phyloP scores from a whole-genome alignment of 2,888 invertebrate genomes.

The Melanostoma scalare region DNA sequence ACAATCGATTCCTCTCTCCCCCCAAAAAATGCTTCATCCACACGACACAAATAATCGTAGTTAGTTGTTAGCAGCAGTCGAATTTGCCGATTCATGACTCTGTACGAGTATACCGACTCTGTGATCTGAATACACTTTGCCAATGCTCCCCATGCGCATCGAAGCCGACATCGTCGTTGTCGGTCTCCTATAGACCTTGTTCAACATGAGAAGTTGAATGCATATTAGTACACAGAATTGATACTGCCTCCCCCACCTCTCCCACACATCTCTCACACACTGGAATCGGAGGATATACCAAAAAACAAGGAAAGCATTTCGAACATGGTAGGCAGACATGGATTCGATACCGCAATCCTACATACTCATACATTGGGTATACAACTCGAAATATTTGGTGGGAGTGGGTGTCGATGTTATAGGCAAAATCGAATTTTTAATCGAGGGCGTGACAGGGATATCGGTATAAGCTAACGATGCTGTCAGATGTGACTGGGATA shows the following conservation, averaged over 20 bases:
- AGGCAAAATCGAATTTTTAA: conserved; percentile 57
- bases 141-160: conserved; percentile 29
- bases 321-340: conserved; percentile 47
- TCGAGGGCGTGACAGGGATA: conserved; percentile 53
- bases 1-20: background rate
- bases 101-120: background rate
- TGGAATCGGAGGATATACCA: background rate
- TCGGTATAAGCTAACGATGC: conserved; percentile 51
- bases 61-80: conserved; percentile 44
- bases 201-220: conserved; percentile 52
- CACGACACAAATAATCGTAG: background rate
- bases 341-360: conserved; percentile 46
- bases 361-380: background rate
- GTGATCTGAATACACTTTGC: conserved; percentile 12
- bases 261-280: background rate
- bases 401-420: background rate
- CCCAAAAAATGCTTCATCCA: too few relatives aligned
- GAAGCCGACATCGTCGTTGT: background rate
- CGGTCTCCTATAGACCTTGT: conserved; percentile 43
- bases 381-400: background rate
- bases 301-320: conserved; percentile 40
- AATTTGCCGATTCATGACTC: conserved; percentile 49
- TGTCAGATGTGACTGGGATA: conserved; percentile 58
- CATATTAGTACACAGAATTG: background rate
- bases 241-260: background rate